These are phyloP conservation scores for Magallana nippona DNA, from an alignment of 2,888 invertebrate genomes.

Conservation along the genomic window DNA sequence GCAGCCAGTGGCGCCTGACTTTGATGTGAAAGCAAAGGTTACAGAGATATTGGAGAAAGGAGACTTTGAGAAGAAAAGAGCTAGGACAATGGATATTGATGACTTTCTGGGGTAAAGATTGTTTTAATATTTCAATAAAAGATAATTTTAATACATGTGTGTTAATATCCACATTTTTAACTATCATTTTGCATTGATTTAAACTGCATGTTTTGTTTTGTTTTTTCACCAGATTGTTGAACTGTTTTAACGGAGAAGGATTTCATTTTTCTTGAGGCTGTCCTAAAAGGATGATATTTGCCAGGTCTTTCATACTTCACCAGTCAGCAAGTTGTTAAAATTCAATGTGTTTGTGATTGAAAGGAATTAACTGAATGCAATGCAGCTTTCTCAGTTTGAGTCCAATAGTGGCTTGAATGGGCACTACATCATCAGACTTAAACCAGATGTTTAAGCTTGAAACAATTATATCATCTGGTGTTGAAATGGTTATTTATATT, in stretches of 20 bases:
- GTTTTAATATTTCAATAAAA: too few species aligned
- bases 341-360: neutral
- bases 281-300: neutral
- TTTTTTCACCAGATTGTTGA: slow-evolving; percentile 84
- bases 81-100: slow-evolving; percentile 96
- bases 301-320: slow-evolving; percentile 35
- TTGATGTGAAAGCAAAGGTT: slow-evolving; percentile 90
- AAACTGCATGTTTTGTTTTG: slow-evolving; percentile 30
- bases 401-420: too few species aligned
- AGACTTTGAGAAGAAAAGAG: slow-evolving; percentile 88
- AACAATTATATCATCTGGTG: too few species aligned
- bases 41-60: slow-evolving; percentile 86
- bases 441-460: too few species aligned
- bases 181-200: slow-evolving; percentile 2
- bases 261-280: slow-evolving; percentile 90
- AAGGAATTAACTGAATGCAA: neutral
- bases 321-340: neutral
- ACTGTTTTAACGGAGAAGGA: slow-evolving; percentile 93
- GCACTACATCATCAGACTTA: too few species aligned
- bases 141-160: too few species aligned
- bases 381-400: too few species aligned
- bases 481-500: too few species aligned
- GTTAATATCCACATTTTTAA: too few species aligned
- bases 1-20: slow-evolving; percentile 87
- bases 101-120: slow-evolving; percentile 88